Evolutionary conservation across 2,888 invertebrate species (phyloP).

Genomic region (Beris morrisii): DNA sequence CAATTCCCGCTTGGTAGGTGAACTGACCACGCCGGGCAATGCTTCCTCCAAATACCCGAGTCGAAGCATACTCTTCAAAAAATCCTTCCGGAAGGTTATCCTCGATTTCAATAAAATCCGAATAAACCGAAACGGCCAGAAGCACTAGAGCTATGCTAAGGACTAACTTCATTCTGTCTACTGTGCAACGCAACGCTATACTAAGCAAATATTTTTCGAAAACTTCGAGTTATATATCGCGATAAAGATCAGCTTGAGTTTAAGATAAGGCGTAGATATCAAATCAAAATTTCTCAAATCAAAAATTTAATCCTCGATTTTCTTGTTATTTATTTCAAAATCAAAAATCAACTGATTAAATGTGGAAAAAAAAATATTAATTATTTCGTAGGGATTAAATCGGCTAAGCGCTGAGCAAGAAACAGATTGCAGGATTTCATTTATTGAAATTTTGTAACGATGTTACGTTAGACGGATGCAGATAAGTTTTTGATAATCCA

Average conservation of each 20-base stretch:
- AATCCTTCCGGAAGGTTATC: conserved; percentile 12
- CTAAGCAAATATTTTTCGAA: conserved; percentile 5
- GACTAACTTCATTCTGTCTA: background rate
- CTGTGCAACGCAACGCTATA: background rate
- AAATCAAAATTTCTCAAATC: too few relatives aligned
- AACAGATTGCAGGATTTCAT: too few relatives aligned
- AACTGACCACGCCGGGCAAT: conserved; percentile 10
- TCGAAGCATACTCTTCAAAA: background rate
- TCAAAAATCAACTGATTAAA: too few relatives aligned
- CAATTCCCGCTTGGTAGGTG: conserved; percentile 3
- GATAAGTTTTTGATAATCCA: too few relatives aligned
- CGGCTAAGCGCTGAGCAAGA: too few relatives aligned
- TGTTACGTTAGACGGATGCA: too few relatives aligned
- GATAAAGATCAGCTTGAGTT: conserved; percentile 1
- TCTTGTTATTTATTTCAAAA: too few relatives aligned
- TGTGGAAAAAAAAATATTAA: too few relatives aligned
- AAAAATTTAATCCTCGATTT: too few relatives aligned
- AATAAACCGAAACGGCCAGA: background rate
- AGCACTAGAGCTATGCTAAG: background rate
- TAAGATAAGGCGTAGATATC: too few relatives aligned
- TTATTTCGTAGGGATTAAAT: too few relatives aligned
- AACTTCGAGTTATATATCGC: conserved; percentile 10
- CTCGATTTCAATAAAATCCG: background rate
- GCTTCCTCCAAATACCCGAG: conserved; percentile 1
- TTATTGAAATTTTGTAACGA: too few relatives aligned